Evolutionary conservation across 2,888 invertebrate genomes (phyloP).

Genomic region (Ectemnius cavifrons): DNA sequence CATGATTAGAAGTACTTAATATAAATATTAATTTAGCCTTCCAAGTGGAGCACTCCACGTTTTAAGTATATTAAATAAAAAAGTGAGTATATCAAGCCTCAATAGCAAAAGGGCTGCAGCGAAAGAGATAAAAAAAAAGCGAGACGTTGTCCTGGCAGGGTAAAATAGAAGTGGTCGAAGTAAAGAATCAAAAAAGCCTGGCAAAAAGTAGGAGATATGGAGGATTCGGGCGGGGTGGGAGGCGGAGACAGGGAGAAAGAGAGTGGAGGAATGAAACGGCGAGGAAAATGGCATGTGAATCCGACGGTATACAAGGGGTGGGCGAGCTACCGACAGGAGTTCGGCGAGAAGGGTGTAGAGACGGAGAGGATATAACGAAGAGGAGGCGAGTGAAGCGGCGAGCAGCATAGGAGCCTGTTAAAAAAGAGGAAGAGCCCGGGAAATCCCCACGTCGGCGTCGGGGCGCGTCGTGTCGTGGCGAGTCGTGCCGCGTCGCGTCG

Average conservation of each 20-base stretch:
- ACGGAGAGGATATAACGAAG: constrained; percentile 14
- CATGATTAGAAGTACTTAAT: not conserved
- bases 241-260: not conserved
- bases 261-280: not conserved
- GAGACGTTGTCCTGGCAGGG: constrained; percentile 19
- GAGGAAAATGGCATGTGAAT: constrained; percentile 47
- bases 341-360: constrained; percentile 14
- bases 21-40: too few relatives aligned
- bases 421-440: constrained; percentile 13
- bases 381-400: not conserved
- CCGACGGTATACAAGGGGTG: constrained; percentile 20
- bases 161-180: constrained; percentile 32
- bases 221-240: constrained; percentile 17
- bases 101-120: too few relatives aligned
- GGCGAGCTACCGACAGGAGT: constrained; percentile 34
- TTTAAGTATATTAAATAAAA: too few relatives aligned
- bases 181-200: not conserved
- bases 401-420: constrained; percentile 7
- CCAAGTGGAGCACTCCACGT: too few relatives aligned
- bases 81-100: too few relatives aligned
- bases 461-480: too few relatives aligned
- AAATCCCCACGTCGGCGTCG: constrained; percentile 18
- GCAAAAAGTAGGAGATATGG: constrained; percentile 11
- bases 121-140: too few relatives aligned
- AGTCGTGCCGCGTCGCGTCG: too few relatives aligned